Evolutionary conservation across 92 coral and sea anemone genomes (phyloP).

Genomic region (Paragorgia papillata): DNA sequence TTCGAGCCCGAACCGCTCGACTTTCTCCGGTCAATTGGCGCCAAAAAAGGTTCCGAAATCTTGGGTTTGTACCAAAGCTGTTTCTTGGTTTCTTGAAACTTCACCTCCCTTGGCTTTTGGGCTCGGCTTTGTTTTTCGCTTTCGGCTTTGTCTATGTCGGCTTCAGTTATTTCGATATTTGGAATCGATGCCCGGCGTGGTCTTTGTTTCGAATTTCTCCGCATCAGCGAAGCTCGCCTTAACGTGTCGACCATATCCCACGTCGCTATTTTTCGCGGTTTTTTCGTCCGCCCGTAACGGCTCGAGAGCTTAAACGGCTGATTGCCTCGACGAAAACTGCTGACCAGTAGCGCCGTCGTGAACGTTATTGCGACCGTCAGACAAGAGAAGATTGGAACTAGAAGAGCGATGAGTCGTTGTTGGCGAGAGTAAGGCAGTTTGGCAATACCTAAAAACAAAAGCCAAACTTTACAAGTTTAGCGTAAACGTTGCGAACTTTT

Average conservation of each 20-base stretch:
- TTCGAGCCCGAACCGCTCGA: constrained; percentile 15
- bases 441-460: neutral
- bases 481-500: neutral
- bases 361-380: constrained; percentile 27
- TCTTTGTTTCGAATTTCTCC: neutral
- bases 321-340: constrained; percentile 34
- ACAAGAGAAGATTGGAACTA: constrained; percentile 32
- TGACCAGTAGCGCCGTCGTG: constrained; percentile 29
- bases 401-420: constrained; percentile 18
- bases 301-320: constrained; percentile 42
- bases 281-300: constrained; percentile 22
- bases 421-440: neutral
- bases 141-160: neutral
- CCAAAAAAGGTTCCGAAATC: neutral
- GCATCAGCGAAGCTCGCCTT: constrained; percentile 29
- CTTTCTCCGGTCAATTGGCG: constrained; percentile 18
- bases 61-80: constrained; percentile 5
- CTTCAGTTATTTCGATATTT: constrained; percentile 11
- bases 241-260: constrained; percentile 30
- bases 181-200: neutral
- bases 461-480: neutral
- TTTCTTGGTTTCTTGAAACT: neutral
- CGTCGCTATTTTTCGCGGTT: constrained; percentile 10
- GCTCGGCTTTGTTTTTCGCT: neutral
- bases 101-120: neutral